Conservation (phyloP, 2,888 invertebrate species). For the Hemicrepidius hirtus region DNA sequence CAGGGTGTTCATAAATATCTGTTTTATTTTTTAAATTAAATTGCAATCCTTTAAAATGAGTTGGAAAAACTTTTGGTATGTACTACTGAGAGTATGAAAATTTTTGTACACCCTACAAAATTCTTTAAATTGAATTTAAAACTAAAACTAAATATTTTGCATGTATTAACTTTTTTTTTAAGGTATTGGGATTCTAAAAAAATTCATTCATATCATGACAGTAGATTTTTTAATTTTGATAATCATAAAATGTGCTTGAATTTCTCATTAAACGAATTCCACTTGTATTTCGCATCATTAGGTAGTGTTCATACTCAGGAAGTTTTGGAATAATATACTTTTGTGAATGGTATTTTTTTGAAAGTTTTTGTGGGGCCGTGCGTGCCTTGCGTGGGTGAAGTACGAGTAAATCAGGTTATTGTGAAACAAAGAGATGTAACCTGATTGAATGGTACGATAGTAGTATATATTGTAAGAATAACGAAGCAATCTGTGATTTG, state of each 20-base stretch:
- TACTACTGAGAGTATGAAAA: too few relatives aligned
- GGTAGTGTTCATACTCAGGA: conserved; percentile 66
- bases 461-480: conserved; percentile 59
- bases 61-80: too few relatives aligned
- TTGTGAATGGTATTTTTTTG: conserved; percentile 68
- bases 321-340: conserved; percentile 64
- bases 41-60: too few relatives aligned
- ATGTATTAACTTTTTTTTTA: too few relatives aligned
- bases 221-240: too few relatives aligned
- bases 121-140: too few relatives aligned
- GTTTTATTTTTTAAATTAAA: too few relatives aligned
- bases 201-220: neutral
- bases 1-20: too few relatives aligned
- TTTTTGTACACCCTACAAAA: too few relatives aligned
- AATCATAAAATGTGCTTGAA: neutral
- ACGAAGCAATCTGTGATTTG: conserved; percentile 73
- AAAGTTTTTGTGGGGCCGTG: conserved; percentile 68
- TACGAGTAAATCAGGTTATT: conserved; percentile 60
- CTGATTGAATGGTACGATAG: conserved; percentile 57
- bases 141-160: too few relatives aligned
- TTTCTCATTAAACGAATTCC: conserved; percentile 45
- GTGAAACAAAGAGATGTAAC: conserved; percentile 23
- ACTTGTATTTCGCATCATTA: conserved; percentile 57
- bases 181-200: too few relatives aligned
- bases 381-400: conserved; percentile 69